Evolutionary conservation across 2,113 vertebrate genomes (phyloP).

Genomic region (Alexandromys fortis): DNA sequence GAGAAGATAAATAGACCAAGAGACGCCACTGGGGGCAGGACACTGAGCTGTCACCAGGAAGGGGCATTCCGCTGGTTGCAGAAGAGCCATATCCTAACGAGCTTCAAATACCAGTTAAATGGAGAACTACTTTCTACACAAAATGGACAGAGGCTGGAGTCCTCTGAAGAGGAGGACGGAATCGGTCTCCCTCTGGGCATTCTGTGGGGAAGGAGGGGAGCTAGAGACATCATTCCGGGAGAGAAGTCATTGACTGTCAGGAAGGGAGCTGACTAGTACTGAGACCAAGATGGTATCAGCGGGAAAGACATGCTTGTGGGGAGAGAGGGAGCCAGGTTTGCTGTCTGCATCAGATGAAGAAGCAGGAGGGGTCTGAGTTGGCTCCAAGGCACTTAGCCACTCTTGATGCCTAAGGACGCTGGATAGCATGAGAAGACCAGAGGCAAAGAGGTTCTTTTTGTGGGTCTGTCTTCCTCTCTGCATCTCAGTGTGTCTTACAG

Average conservation of each 20-base stretch:
- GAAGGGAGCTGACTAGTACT: rapidly evolving
- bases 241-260: not conserved
- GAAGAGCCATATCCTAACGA: not conserved
- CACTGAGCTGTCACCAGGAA: no score
- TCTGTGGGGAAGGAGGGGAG: not conserved
- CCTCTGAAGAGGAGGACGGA: not conserved
- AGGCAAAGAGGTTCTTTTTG: not conserved
- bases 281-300: not conserved
- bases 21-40: not conserved
- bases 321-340: rapidly evolving
- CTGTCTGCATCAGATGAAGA: not conserved
- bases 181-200: not conserved
- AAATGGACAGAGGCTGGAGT: not conserved
- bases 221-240: no score
- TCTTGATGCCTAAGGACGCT: not conserved
- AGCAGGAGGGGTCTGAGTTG: not conserved
- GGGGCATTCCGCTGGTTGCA: rapidly evolving
- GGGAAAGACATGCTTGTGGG: no score
- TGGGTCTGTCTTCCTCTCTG: not conserved
- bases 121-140: not conserved
- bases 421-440: not conserved
- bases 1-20: not conserved
- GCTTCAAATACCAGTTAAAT: not conserved
- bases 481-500: no score
- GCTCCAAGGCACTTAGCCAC: not conserved